A percentile compares a stretch with the other conserved stretches of the same genome.
Conservation (phyloP, 2,797 vertebrate species). For the Malacoraja senta region DNA sequence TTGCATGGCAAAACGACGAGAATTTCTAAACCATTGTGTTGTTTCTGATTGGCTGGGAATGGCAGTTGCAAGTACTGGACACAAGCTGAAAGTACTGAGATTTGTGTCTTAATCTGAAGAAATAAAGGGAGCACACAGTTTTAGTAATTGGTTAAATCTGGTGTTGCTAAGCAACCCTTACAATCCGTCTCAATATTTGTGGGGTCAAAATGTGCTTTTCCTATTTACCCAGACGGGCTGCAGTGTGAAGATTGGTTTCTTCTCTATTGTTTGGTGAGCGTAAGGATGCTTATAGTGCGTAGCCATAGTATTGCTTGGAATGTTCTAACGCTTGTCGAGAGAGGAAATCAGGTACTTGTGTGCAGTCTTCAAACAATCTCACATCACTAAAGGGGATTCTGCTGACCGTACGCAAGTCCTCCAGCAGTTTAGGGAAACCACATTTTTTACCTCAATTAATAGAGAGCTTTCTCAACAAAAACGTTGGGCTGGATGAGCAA, state of each 20-base stretch:
- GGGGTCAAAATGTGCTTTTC: conserved; percentile 24
- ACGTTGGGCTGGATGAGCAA: too few relatives aligned
- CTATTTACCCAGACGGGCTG: conserved; percentile 11
- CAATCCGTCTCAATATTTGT: conserved; percentile 10
- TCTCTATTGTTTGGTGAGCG: background rate
- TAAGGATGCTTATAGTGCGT: background rate
- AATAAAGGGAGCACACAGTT: conserved; percentile 15
- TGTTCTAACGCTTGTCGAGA: conserved; percentile 3
- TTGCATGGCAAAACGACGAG: background rate
- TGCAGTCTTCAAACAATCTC: background rate
- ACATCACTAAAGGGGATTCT: background rate
- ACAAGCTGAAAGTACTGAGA: background rate
- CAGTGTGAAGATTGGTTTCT: background rate
- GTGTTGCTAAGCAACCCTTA: conserved; percentile 4
- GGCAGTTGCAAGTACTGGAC: background rate
- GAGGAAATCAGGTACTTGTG: too few relatives aligned
- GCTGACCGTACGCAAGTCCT: background rate
- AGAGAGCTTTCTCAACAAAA: background rate
- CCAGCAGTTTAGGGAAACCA: background rate
- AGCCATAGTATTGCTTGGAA: background rate
- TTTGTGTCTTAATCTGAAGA: background rate
- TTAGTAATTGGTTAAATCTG: background rate
- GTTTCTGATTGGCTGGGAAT: background rate
- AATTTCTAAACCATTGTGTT: background rate
- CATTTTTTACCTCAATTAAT: background rate